Evolutionary conservation across 2,113 vertebrate genomes (phyloP).

Genomic region (Pandion haliaetus): DNA sequence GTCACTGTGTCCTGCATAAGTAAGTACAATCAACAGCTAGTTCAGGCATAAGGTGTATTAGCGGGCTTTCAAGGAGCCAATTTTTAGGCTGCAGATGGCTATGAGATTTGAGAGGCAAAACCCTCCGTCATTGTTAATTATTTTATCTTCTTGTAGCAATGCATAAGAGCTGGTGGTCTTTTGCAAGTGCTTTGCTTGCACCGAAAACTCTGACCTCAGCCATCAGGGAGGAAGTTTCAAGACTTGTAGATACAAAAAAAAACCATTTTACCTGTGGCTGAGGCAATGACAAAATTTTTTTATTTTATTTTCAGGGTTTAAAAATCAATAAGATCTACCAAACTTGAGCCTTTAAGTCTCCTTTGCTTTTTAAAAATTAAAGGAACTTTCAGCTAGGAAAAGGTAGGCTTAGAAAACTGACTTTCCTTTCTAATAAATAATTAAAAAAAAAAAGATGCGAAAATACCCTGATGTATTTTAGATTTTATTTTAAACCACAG

Average conservation of each 20-base stretch:
- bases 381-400: not conserved
- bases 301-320: not conserved
- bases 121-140: not conserved
- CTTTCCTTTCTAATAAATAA: slow-evolving; percentile 2
- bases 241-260: not conserved
- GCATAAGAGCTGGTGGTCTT: not conserved
- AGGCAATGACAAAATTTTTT: not conserved
- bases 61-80: not conserved
- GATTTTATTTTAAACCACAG: not conserved
- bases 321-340: not conserved
- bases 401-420: not conserved
- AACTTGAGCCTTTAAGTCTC: not conserved
- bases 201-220: not conserved
- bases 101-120: not conserved
- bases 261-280: not conserved
- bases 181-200: not conserved
- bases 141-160: not conserved
- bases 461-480: not conserved
- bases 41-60: not conserved
- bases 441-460: not conserved
- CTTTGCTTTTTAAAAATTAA: slow-evolving; percentile 39
- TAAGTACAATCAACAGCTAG: not conserved
- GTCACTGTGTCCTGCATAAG: not conserved
- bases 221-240: not conserved
- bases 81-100: not conserved